Base-by-base conservation (phyloP, 2,888 invertebrate species). In the Papilio protenor region DNA sequence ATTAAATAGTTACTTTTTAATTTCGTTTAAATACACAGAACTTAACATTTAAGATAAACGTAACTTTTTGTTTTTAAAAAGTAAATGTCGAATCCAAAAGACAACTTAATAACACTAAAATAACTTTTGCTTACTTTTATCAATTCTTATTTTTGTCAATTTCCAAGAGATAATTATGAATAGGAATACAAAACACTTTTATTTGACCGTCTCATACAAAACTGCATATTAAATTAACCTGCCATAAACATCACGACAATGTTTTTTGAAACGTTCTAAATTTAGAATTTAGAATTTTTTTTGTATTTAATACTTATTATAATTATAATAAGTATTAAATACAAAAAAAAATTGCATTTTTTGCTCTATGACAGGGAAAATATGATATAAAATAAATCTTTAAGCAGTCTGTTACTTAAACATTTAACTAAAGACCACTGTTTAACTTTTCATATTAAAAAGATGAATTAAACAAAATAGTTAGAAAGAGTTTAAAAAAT, bases 201-300 rank as follows among this genome's bases (percentile, higher is more conserved):
- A 6, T 59, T 14, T n/a, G n/a, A 11, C 8, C 11, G 10, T 66
- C 45, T 11, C 16, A 11, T 40, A 10, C 1, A 3, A 69, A 45
- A 45, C 3, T 16, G 18, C 64, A 16, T 18, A 69, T 45, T 40
- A 40, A 8, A 69, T 45, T 45, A 21, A 12, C n/a, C n/a, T 45
- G 45, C 18, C 66, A 45, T 1, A n/a, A 66, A 45, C 45, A 66
- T 66, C 21, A 66, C 45, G 66, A 21, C 21, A 45, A 2, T 45
- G 12, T 64, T 64, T 12, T 64, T 64, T 45, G 45, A 66, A 66
- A 66, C 45, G 66, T 66, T 66, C 66, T 66, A 66, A 45, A 45
- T 66, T 12, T n/a, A n/a, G n/a, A n/a, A n/a, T n/a, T n/a, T n/a
- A n/a, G n/a, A n/a, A n/a, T 6, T 6, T 2, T 14, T 57, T 21